phyloP scores from a whole-genome alignment of 2,888 invertebrate species.

The Dryobotodes eremita region DNA sequence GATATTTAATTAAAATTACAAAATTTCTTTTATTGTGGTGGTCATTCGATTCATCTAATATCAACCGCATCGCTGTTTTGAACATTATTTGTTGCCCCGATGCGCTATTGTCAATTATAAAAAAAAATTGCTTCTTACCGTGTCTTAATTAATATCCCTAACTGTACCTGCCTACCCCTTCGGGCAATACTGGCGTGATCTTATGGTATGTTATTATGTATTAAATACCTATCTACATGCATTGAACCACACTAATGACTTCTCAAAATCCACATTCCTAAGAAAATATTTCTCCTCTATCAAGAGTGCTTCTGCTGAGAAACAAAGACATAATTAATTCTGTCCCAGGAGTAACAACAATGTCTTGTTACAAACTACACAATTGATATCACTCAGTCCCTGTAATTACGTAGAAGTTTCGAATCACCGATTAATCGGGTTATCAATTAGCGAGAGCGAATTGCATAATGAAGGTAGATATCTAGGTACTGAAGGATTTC shows the following conservation, averaged over 20 bases:
- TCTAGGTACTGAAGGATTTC: neutral
- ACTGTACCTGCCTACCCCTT: too few species aligned
- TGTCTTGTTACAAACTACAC: constrained; percentile 47
- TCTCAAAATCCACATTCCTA: constrained; percentile 9
- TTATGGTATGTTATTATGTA: neutral
- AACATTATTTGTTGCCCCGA: too few species aligned
- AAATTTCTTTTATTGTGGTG: too few species aligned
- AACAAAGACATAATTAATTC: constrained; percentile 45
- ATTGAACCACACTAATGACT: neutral
- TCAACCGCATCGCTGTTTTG: too few species aligned
- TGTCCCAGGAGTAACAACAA: constrained; percentile 16
- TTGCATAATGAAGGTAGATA: neutral
- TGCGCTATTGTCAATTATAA: too few species aligned
- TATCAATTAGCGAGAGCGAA: constrained; percentile 37
- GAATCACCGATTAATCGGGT: constrained; percentile 48
- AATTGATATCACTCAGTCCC: constrained; percentile 42
- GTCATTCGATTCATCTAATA: too few species aligned
- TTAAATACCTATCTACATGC: neutral
- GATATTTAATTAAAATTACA: too few species aligned
- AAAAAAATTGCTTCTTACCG: too few species aligned
- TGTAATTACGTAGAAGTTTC: constrained; percentile 49
- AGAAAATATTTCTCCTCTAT: constrained; percentile 25
- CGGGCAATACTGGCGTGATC: neutral
- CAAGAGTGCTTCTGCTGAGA: constrained; percentile 22
- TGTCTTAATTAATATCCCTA: too few species aligned